Conservation (phyloP, 2,113 vertebrate genomes). For the Burhinus oedicnemus region DNA sequence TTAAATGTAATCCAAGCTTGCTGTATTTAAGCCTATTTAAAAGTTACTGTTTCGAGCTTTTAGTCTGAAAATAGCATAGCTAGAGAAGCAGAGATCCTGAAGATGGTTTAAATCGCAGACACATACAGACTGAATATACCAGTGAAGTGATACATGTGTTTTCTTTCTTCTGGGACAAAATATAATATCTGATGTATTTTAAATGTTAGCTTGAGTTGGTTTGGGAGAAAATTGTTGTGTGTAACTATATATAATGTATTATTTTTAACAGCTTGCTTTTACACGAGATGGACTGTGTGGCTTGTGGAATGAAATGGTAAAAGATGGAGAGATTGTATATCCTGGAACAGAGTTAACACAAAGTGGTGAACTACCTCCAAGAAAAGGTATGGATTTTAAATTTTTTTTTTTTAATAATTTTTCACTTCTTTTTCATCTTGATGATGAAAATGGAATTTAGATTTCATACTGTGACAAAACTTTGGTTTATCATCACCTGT, state of each 20-base stretch:
- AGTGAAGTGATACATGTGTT: neutral
- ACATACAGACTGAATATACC: neutral
- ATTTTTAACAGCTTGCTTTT: slow-evolving; percentile 87
- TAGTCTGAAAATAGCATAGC: neutral
- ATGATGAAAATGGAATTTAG: neutral
- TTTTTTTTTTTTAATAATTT: neutral
- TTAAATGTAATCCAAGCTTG: neutral
- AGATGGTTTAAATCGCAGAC: neutral
- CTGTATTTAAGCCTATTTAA: neutral
- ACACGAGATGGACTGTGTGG: slow-evolving; percentile 94
- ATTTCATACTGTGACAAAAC: neutral
- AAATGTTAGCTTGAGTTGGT: neutral
- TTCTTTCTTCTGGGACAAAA: neutral
- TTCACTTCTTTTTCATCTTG: neutral
- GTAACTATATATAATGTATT: neutral
- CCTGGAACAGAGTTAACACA: slow-evolving; percentile 85
- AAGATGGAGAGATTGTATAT: slow-evolving; percentile 95
- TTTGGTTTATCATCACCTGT: neutral
- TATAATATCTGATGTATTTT: neutral
- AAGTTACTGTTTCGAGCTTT: neutral
- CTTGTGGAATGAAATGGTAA: slow-evolving; percentile 99
- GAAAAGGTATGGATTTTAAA: slow-evolving; percentile 74
- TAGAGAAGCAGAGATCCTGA: neutral
- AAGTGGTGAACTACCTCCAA: slow-evolving; percentile 78
- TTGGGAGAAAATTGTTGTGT: neutral